phyloP scores from a whole-genome alignment of 2,797 vertebrate genomes.

The Iguana delicatissima region DNA sequence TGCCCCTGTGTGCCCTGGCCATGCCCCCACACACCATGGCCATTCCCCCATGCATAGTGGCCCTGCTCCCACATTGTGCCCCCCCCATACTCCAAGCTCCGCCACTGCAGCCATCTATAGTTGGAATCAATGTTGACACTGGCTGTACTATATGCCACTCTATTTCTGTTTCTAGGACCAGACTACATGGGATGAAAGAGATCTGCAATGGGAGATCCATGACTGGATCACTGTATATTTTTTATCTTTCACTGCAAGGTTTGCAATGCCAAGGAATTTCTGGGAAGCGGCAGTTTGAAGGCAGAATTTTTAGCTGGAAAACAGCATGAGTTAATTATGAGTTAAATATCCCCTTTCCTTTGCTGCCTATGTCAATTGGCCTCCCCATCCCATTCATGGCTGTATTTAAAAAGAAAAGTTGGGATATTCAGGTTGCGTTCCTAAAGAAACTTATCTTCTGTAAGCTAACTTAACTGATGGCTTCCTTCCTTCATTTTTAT shows the following conservation, averaged over 20 bases:
- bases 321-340: background rate
- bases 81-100: too few relatives aligned
- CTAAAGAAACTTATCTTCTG: background rate
- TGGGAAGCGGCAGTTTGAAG: background rate
- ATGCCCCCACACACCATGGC: too few relatives aligned
- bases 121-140: background rate
- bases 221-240: background rate
- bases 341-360: background rate
- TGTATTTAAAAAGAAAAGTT: background rate
- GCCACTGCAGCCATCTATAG: background rate
- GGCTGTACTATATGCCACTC: background rate
- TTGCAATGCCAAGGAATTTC: background rate
- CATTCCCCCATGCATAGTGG: too few relatives aligned
- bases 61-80: too few relatives aligned
- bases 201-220: background rate
- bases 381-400: too few relatives aligned
- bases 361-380: background rate
- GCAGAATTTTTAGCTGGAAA: background rate
- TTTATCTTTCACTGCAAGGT: background rate
- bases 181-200: background rate
- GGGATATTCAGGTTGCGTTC: background rate
- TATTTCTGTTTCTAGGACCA: background rate
- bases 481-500: background rate
- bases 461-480: background rate
- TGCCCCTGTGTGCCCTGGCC: too few relatives aligned